phyloP scores from a whole-genome alignment of 2,113 vertebrate species.

The Hyperoodon ampullatus region DNA sequence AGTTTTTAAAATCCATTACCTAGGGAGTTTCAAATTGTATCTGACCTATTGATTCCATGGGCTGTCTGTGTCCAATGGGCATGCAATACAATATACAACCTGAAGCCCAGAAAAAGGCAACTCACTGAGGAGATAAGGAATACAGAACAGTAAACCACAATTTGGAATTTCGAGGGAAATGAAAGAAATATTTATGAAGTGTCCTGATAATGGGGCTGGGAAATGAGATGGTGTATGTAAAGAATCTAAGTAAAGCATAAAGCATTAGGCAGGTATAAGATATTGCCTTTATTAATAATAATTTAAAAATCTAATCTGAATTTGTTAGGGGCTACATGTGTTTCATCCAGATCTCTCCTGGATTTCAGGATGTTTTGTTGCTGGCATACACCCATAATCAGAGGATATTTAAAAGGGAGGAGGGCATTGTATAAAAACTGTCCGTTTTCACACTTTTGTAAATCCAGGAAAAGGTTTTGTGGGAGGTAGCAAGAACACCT shows the following conservation, averaged over 20 bases:
- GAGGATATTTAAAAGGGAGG: neutral
- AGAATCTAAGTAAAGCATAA: neutral
- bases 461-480: neutral
- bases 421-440: neutral
- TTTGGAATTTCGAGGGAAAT: conserved; percentile 25
- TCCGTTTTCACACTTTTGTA: neutral
- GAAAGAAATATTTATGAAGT: neutral
- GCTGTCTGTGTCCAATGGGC: conserved; percentile 57
- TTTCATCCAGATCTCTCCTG: neutral
- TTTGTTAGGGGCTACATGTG: neutral
- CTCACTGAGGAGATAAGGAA: neutral
- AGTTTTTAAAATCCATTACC: conserved; percentile 75
- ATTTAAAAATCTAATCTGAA: neutral
- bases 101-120: conserved; percentile 20
- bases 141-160: neutral
- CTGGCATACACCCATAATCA: neutral
- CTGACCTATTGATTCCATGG: conserved; percentile 73
- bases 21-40: conserved; percentile 74
- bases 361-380: neutral
- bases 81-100: conserved; percentile 51
- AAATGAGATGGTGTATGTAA: neutral
- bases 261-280: neutral
- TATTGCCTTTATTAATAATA: neutral
- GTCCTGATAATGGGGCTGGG: neutral
- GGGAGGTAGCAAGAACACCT: neutral